Base-by-base conservation (phyloP, 2,888 invertebrate genomes). In the Xestia rhomboidea region DNA sequence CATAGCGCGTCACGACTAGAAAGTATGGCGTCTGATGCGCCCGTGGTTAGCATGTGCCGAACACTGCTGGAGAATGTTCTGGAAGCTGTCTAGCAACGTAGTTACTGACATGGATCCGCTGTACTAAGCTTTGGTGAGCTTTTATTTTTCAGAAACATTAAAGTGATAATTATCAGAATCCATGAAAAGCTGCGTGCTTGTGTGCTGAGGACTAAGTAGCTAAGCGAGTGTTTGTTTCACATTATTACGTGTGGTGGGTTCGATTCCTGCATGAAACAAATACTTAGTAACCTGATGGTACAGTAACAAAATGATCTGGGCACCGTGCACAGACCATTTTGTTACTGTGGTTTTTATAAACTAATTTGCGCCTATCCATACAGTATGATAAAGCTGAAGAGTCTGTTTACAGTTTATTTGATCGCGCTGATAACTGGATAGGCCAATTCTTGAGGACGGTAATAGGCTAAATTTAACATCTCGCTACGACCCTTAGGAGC, bases 1-100 rank as follows among this genome's bases (percentile, higher is more conserved):
- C 72, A 73, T 72, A 70, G 60, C 68, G 64, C 81, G 82, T 81
- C 87, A 83, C 79, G 73, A 79, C 73, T 71, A 68, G 87, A 88
- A 88, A 88, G 87, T 85, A 70, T 67, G 34, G 57, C 34, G 49
- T 24, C 54, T 69, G 41, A 73, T 73, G 70, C 63, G 57, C 30
- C 15, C 64, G 13, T 68, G 51, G 51, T 71, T 34, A 64, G 27
- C 67, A 62, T 24, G 57, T n/a, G 24, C 24, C 18, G 27, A 27
- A 18, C 15, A 49, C 27, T 49, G 15, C 44, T 44, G 21, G 27
- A 68, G 78, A 83, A 63, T 18, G 21, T 63, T 68, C 67, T 70
- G 70, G 70, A 54, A 34, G 18, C 18, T 41, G 13, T 6, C 11
- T 51, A 1, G n/a, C 21, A 38, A 21, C 11, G 34, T 3, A 44